Conservation (phyloP, 1,140 invertebrate genomes). For the Drosophila mayri region DNA sequence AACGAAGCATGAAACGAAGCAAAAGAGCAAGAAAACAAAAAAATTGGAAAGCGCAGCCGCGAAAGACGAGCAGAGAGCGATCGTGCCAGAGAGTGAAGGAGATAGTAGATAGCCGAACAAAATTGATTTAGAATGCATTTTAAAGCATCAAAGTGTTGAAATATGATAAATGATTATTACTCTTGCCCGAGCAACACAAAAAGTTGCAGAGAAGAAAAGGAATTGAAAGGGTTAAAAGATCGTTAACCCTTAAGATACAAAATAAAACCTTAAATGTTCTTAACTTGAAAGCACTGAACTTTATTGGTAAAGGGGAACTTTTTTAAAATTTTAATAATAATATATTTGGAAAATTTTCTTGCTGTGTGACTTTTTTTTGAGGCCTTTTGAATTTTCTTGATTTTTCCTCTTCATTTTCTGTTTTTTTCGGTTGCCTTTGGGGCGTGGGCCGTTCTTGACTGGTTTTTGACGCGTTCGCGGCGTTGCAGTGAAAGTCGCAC, state of each 20-base stretch:
- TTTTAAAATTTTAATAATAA: neutral
- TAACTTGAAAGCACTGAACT: too few relatives aligned
- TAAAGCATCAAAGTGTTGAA: conserved; percentile 83
- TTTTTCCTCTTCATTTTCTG: neutral
- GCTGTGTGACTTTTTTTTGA: neutral
- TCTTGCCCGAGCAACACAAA: conserved; percentile 10
- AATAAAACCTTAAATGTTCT: neutral
- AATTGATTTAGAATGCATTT: conserved; percentile 84
- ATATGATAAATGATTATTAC: conserved; percentile 79
- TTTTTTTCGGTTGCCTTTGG: conserved; percentile 20
- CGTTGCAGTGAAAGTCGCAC: conserved; percentile 67
- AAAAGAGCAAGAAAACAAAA: conserved; percentile 35
- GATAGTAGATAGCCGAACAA: conserved; percentile 50
- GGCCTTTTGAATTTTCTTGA: conserved; percentile 15
- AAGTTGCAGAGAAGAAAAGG: neutral
- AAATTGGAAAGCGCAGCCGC: conserved; percentile 53
- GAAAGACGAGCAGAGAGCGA: conserved; percentile 8
- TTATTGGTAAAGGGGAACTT: neutral
- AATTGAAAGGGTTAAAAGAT: neutral
- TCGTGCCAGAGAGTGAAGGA: neutral
- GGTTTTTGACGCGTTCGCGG: conserved; percentile 67
- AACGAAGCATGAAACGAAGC: conserved; percentile 68
- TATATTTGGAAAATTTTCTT: neutral
- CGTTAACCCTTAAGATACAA: neutral
- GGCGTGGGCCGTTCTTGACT: conserved; percentile 73